These are phyloP conservation scores for Parus major DNA, from an alignment of 2,113 vertebrate species.

Conservation along the genomic window DNA sequence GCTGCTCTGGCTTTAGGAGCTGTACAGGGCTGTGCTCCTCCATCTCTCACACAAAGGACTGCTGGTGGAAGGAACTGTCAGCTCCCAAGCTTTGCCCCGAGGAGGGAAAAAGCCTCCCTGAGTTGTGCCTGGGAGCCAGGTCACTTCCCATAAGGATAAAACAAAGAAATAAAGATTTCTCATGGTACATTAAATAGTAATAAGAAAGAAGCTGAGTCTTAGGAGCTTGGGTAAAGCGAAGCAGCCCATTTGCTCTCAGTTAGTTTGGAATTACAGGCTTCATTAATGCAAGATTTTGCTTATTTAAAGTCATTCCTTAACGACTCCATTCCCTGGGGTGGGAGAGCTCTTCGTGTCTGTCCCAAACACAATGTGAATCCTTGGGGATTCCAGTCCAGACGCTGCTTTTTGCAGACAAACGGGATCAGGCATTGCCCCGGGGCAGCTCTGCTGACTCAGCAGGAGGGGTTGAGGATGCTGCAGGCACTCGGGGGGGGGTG, in stretches of 20 bases:
- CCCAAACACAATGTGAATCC: not conserved
- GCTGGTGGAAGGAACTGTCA: not conserved
- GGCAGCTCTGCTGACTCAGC: not conserved
- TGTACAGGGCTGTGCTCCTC: not conserved
- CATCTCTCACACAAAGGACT: not conserved
- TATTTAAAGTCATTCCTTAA: constrained; percentile 74
- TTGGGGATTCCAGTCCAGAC: not conserved
- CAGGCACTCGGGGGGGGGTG: accelerated
- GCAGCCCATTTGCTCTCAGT: constrained; percentile 68
- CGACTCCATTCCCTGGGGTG: not conserved
- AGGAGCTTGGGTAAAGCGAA: constrained; percentile 31
- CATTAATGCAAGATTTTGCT: constrained; percentile 73
- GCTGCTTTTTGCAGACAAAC: accelerated
- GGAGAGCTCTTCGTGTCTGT: not conserved
- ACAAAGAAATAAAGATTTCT: constrained; percentile 1
- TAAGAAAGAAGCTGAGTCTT: constrained; percentile 30
- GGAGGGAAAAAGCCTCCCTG: not conserved
- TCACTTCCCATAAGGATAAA: not conserved
- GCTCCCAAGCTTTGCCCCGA: accelerated
- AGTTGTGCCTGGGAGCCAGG: not conserved
- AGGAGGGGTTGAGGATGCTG: not conserved
- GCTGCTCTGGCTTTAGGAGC: not conserved
- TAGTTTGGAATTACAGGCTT: constrained; percentile 73
- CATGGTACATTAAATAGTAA: constrained; percentile 72
- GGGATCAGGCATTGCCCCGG: accelerated